A percentile compares a stretch with the other conserved stretches of the same genome.
These are phyloP conservation scores for Ranitomeya variabilis DNA, from an alignment of 2,113 vertebrate genomes.

Conservation along the genomic window DNA sequence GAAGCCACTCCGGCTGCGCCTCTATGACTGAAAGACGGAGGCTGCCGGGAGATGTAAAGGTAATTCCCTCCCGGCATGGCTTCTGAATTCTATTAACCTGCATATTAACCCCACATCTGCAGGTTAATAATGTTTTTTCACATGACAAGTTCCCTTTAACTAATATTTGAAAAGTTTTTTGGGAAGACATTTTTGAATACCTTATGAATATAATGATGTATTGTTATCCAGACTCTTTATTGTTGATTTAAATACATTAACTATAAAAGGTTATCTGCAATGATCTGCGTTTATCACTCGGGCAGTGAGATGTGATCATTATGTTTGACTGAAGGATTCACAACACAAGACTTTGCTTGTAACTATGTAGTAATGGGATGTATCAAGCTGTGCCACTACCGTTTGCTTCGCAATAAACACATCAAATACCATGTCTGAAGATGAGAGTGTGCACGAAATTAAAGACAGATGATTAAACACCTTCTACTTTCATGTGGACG, in stretches of 20 bases:
- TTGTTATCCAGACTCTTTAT: not conserved
- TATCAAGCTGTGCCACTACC: constrained; percentile 32
- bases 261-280: constrained; percentile 6
- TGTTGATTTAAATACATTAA: not conserved
- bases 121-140: too few relatives aligned
- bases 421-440: constrained; percentile 37
- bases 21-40: too few relatives aligned
- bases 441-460: constrained; percentile 30
- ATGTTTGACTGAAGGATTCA: constrained; percentile 10
- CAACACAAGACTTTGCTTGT: constrained; percentile 29
- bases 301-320: not conserved
- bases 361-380: constrained; percentile 13
- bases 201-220: not conserved
- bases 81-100: too few relatives aligned
- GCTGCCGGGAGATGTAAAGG: too few relatives aligned
- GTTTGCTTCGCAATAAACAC: constrained; percentile 9
- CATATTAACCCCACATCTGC: too few relatives aligned
- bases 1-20: too few relatives aligned
- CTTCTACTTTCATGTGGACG: constrained; percentile 28
- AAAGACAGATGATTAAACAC: constrained; percentile 33
- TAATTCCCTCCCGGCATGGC: too few relatives aligned
- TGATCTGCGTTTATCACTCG: not conserved
- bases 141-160: not conserved
- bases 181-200: not conserved
- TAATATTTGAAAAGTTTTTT: not conserved